Evolutionary conservation across 2,888 invertebrate genomes (phyloP), one percentile per base, ranked within the genome.

Genomic region (Galeruca laticollis): DNA sequence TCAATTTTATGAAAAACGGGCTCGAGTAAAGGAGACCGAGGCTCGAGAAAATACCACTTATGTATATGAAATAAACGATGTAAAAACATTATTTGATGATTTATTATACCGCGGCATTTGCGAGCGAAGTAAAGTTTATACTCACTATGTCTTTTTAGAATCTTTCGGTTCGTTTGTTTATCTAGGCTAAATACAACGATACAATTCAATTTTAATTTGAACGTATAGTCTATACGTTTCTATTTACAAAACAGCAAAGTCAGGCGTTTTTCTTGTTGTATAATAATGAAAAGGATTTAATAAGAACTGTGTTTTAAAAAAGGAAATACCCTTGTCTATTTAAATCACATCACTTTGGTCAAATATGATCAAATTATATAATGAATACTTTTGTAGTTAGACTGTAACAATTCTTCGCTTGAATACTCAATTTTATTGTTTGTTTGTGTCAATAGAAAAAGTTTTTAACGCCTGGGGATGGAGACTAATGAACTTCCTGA

Each of bases 401-500:
- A 31, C 54, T n/a, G 54, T 57, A 33, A 57, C 56, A 35, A 37
- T 57, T 5, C 56, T 15, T 26, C 18, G 56, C 35, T 57, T 33
- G 5, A 57, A 33, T 57, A 68, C 35, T 40, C n/a, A 26, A 49
- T 62, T 62, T 56, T 54, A 61, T 68, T 68, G 68, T 61, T 43
- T 61, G 54, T n/a, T n/a, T 54, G 40, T 54, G 64, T 64, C 57
- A 69, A 64, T 69, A 57, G 54, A 72, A 75, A 75, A 75, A 74
- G 43, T 71, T 57, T 62, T 65, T 1, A 70, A 66, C 49, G 68
- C 76, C 75, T 56, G 52, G 40, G 74, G 76, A 72, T 73, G 66
- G 56, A 65, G 72, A 74, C 76, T 78, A 78, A 78, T 74, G 78
- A 78, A 77, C 76, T 73, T 78, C 76, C 76, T 74, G 62, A 52